phyloP scores from a whole-genome alignment of 2,797 vertebrate species.

The Cetoscarus ocellatus region DNA sequence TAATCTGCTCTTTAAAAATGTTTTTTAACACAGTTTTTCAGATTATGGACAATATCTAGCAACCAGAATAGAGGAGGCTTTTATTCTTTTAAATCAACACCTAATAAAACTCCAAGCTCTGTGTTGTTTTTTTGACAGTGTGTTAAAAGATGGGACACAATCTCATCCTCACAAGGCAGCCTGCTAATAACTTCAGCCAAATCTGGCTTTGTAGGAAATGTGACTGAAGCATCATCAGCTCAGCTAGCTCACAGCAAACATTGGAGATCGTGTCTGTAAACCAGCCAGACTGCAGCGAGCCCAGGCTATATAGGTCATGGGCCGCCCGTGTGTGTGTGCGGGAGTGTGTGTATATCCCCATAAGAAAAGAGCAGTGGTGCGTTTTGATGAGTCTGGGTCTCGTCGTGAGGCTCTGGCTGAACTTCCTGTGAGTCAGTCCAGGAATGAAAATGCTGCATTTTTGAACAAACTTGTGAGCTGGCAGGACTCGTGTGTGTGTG shows the following conservation, averaged over 20 bases:
- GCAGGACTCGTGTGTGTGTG: neutral
- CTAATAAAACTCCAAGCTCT: conserved; percentile 6
- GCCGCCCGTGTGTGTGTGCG: neutral
- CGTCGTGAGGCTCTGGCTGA: neutral
- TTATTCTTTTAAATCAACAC: conserved; percentile 7
- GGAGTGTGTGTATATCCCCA: conserved; percentile 21
- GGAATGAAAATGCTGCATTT: conserved; percentile 9
- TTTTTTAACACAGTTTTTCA: neutral
- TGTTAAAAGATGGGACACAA: conserved; percentile 36
- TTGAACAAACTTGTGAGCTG: conserved; percentile 11
- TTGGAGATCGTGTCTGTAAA: conserved; percentile 46
- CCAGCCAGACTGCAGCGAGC: conserved; percentile 52
- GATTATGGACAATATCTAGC: neutral
- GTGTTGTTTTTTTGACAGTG: conserved; percentile 23
- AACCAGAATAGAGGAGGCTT: neutral
- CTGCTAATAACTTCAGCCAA: conserved; percentile 58
- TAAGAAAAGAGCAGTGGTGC: conserved; percentile 19
- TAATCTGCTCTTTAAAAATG: conserved; percentile 21
- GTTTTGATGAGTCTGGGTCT: conserved; percentile 36
- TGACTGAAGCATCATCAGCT: conserved; percentile 48
- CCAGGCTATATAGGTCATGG: conserved; percentile 65
- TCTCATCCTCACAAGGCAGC: conserved; percentile 35
- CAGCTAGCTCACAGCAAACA: conserved; percentile 47
- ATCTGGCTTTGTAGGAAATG: conserved; percentile 65
- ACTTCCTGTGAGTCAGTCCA: conserved; percentile 36